Evolutionary conservation across 2,797 vertebrate species (phyloP), one percentile per base, ranked within the genome.

Genomic region (Arctocebus calabarensis): DNA sequence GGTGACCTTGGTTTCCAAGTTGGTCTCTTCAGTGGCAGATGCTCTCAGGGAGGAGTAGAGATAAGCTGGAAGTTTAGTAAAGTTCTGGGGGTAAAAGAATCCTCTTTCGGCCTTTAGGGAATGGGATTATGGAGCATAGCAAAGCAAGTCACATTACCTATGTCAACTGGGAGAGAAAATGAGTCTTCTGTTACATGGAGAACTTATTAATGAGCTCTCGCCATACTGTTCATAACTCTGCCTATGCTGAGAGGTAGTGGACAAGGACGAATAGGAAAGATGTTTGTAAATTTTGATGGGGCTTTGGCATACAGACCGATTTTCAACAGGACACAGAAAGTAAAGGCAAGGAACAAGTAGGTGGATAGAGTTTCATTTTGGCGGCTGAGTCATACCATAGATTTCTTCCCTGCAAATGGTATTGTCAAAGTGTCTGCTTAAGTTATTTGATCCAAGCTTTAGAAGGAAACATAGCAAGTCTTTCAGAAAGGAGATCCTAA

Each of bases 331-430:
- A 91, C 52, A 88, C 87, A 82, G 79, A 83, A 96, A 96, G 84
- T 74, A 66, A 95, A 96, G 62, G 75, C 88, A 94, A 96, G 78
- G 84, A 98, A 93, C 87, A 94, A 89, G 96, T 96, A 94, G 95
- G 94, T 96, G 97, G 94, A 66, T n/a, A 84, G 61, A 89, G 57
- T 90, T 71, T 96, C 93, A 91, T 93, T 94, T 85, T 84, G 40
- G 95, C 84, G 88, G 74, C 73, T 95, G 91, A 97, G 55, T 95
- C 87, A 94, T 87, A 59, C 34, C 66, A 34, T 88, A 92, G 93
- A 64, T 93, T 97, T 89, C 66, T 27, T 94, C 88, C 57, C n/a
- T 92, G 64, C 29, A 96, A 95, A 97, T 66, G 55, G 37, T 59
- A 48, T 92, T 89, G 40, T 94, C 85, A 95, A 45, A 83, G 86